phyloP scores from a whole-genome alignment of 2,888 invertebrate species.

The Leucoptera coffeella region DNA sequence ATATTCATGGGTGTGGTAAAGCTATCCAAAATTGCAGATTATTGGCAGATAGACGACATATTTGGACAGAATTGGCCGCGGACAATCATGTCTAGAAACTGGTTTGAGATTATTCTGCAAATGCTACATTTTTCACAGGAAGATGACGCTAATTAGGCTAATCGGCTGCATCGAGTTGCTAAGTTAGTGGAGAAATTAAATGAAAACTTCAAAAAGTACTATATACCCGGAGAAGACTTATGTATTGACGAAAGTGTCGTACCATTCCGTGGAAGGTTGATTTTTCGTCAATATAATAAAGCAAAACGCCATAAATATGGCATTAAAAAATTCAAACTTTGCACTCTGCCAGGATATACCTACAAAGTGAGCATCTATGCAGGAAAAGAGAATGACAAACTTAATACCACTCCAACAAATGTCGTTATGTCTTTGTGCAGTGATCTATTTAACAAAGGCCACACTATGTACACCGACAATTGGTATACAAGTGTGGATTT shows the following conservation, averaged over 20 bases:
- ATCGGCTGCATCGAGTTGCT: conserved; percentile 10
- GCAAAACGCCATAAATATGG: no score
- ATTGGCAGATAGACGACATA: conserved; percentile 12
- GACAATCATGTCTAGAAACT: conserved; percentile 11
- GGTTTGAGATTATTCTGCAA: conserved; percentile 12
- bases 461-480: conserved; percentile 10
- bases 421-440: conserved; percentile 11
- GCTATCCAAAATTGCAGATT: conserved; percentile 11
- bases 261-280: conserved; percentile 11
- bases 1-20: conserved; percentile 13
- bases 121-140: conserved; percentile 14
- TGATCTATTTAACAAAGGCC: conserved; percentile 11
- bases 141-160: conserved; percentile 10
- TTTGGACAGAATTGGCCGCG: conserved; percentile 10
- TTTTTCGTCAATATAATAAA: conserved; percentile 8
- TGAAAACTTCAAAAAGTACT: conserved; percentile 9
- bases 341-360: conserved; percentile 12
- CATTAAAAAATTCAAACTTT: conserved; percentile 11
- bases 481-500: conserved; percentile 12
- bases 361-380: conserved; percentile 10
- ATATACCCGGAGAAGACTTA: conserved; percentile 9
- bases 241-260: no score
- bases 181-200: conserved; percentile 11
- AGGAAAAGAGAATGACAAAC: conserved; percentile 11
- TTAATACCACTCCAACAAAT: conserved; percentile 10